Evolutionary conservation across 37 sponge, comb jelly and placozoan genomes (phyloP).

Genomic region (Aphrocallistes beatrix): DNA sequence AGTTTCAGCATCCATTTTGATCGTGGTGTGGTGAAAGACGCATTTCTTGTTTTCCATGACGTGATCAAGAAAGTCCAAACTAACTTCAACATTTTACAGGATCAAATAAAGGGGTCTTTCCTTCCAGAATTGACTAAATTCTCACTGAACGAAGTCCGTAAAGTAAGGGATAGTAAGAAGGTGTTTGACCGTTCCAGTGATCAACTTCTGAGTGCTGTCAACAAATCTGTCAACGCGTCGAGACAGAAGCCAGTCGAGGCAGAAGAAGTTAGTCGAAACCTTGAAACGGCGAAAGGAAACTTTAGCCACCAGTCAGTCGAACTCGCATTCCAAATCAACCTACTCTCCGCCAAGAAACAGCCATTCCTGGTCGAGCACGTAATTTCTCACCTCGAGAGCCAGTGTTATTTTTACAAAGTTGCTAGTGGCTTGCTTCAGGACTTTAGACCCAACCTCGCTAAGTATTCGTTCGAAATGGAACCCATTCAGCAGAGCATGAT

Average conservation of each 20-base stretch:
- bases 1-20: conserved; percentile 7
- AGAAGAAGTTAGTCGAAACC: background rate
- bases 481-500: conserved; percentile 2
- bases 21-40: background rate
- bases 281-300: background rate
- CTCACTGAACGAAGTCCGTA: background rate
- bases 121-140: background rate
- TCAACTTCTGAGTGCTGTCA: background rate
- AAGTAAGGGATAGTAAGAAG: background rate
- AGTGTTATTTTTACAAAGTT: background rate
- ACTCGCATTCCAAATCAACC: conserved; percentile 17
- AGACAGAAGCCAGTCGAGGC: background rate
- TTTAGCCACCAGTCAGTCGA: conserved; percentile 6
- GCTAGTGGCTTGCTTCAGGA: background rate
- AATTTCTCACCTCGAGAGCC: background rate
- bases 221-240: background rate
- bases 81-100: conserved; percentile 5
- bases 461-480: conserved; percentile 3
- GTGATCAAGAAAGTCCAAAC: conserved; percentile 1
- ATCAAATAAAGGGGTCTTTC: background rate
- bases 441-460: background rate
- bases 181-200: background rate
- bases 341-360: conserved; percentile 4
- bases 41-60: conserved; percentile 17
- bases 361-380: background rate